These are phyloP conservation scores for Gallinago jamesoni DNA, from an alignment of 2,113 vertebrate species.

Conservation along the genomic window DNA sequence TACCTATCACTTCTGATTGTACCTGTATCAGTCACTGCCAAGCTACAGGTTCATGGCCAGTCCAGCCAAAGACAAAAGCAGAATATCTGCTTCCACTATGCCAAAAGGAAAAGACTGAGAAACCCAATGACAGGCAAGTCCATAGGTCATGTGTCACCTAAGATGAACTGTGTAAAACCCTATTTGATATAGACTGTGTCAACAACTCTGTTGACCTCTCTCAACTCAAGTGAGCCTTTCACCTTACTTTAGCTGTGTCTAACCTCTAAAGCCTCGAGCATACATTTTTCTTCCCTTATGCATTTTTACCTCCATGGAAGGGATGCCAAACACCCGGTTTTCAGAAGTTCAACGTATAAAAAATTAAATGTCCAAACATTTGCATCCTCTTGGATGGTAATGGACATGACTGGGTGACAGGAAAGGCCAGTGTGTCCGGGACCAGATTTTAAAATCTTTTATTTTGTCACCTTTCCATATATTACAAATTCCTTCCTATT, in stretches of 20 bases:
- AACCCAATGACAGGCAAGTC: neutral
- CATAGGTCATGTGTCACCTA: neutral
- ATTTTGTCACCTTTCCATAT: neutral
- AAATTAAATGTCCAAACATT: neutral
- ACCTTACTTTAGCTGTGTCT: neutral
- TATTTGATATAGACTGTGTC: neutral
- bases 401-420: neutral
- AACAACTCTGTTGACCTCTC: neutral
- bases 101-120: neutral
- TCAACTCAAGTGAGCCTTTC: neutral
- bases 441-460: neutral
- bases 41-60: neutral
- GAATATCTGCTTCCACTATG: neutral
- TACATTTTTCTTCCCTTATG: neutral
- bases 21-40: neutral
- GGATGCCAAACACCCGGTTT: neutral
- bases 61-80: rapidly evolving
- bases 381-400: neutral
- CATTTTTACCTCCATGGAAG: neutral
- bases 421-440: neutral
- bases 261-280: neutral
- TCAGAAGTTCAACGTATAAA: neutral
- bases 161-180: neutral
- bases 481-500: neutral
- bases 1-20: neutral